Conservation (phyloP, 2,888 invertebrate species). For the Ornithoptera priamus region DNA sequence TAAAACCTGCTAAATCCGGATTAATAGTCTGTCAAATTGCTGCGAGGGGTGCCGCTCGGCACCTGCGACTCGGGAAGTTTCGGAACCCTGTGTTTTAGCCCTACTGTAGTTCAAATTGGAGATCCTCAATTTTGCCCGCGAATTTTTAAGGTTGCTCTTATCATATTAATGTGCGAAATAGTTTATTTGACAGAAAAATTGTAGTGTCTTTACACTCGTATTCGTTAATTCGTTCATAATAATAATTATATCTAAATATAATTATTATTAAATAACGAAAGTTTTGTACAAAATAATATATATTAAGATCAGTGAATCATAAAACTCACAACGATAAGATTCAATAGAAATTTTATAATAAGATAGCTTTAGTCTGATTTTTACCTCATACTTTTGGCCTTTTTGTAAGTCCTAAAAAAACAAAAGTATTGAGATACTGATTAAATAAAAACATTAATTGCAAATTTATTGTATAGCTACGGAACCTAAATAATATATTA, state of each 20-base stretch:
- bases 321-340: background rate
- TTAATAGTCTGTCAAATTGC: conserved; percentile 78
- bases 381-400: background rate
- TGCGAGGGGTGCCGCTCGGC: conserved; percentile 56
- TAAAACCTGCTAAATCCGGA: conserved; percentile 68
- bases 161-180: background rate
- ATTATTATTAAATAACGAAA: too few relatives aligned
- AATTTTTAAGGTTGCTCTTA: background rate
- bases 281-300: background rate
- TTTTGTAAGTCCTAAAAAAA: background rate
- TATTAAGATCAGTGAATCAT: background rate
- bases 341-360: background rate
- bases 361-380: background rate
- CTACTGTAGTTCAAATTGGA: conserved; percentile 41
- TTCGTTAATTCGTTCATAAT: too few relatives aligned
- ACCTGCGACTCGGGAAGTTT: conserved; percentile 56
- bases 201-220: too few relatives aligned
- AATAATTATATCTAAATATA: too few relatives aligned
- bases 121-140: conserved; percentile 16
- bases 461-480: conserved; percentile 1
- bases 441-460: background rate
- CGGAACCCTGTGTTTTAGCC: conserved; percentile 36
- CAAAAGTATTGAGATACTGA: background rate
- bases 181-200: background rate
- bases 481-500: conserved; percentile 18